Conservation (phyloP, 2,797 vertebrate species). For the Gouania willdenowi region DNA sequence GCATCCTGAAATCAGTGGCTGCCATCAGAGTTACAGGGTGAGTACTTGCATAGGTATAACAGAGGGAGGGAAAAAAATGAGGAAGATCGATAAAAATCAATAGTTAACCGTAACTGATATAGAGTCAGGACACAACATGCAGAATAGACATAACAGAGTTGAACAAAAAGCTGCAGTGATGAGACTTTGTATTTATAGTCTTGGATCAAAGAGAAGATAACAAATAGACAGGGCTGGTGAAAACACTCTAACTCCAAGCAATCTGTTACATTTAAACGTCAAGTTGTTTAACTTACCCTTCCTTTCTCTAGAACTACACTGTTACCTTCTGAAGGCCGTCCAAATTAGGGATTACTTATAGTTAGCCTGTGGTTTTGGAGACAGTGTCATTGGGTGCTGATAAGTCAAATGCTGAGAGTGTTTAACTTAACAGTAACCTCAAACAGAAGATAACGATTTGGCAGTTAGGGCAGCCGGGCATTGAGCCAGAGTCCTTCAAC, state of each 20-base stretch:
- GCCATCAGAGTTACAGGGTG: too few relatives aligned
- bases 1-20: too few relatives aligned
- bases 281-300: too few relatives aligned
- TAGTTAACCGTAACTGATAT: constrained; percentile 22
- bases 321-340: neutral
- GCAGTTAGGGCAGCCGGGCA: constrained; percentile 68
- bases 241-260: neutral
- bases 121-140: constrained; percentile 6
- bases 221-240: constrained; percentile 16
- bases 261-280: too few relatives aligned
- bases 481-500: constrained; percentile 66
- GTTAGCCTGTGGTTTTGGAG: constrained; percentile 8
- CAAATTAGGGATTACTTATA: constrained; percentile 8
- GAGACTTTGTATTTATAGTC: too few relatives aligned
- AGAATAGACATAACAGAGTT: constrained; percentile 51
- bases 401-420: constrained; percentile 32
- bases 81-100: constrained; percentile 27
- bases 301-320: too few relatives aligned
- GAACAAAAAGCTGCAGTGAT: constrained; percentile 26
- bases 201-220: constrained; percentile 40
- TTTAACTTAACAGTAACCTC: too few relatives aligned
- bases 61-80: constrained; percentile 20
- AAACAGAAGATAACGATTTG: constrained; percentile 61
- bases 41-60: constrained; percentile 22
- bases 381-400: constrained; percentile 13